Evolutionary conservation across 2,888 invertebrate genomes (phyloP).

Genomic region (Sminthurinus aureus): DNA sequence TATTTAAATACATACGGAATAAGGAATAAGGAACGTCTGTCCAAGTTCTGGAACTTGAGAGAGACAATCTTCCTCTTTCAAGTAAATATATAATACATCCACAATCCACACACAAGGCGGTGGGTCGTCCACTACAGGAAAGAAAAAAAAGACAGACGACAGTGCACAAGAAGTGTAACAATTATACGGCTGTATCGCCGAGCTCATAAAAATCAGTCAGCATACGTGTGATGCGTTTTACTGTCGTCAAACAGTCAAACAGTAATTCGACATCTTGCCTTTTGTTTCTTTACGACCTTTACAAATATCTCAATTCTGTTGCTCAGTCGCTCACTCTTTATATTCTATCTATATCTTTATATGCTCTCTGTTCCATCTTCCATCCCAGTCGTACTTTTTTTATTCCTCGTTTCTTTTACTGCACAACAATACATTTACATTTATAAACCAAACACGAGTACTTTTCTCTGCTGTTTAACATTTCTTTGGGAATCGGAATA

Average conservation of each 20-base stretch:
- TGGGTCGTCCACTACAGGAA: not conserved
- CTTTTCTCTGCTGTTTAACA: too few relatives aligned
- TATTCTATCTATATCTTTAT: not conserved
- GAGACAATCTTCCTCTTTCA: not conserved
- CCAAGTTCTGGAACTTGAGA: not conserved
- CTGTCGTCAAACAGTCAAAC: slow-evolving; percentile 38
- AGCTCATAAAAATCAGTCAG: slow-evolving; percentile 34
- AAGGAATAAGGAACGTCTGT: too few relatives aligned
- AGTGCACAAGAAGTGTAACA: not conserved
- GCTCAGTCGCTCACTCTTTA: not conserved
- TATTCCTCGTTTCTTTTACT: not conserved
- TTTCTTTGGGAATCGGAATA: too few relatives aligned
- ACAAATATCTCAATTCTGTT: slow-evolving; percentile 24
- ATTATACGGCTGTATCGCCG: slow-evolving; percentile 23
- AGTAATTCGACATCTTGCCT: slow-evolving; percentile 26
- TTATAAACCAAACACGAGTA: too few relatives aligned
- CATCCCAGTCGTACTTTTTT: not conserved
- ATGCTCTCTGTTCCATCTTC: not conserved
- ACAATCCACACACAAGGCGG: not conserved
- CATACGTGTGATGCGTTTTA: slow-evolving; percentile 37
- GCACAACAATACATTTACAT: not conserved
- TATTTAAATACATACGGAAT: not conserved
- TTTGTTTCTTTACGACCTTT: slow-evolving; percentile 41
- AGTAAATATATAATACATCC: not conserved
- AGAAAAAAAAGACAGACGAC: not conserved